Evolutionary conservation across 2,113 vertebrate species (phyloP).

Genomic region (Tyto alba): DNA sequence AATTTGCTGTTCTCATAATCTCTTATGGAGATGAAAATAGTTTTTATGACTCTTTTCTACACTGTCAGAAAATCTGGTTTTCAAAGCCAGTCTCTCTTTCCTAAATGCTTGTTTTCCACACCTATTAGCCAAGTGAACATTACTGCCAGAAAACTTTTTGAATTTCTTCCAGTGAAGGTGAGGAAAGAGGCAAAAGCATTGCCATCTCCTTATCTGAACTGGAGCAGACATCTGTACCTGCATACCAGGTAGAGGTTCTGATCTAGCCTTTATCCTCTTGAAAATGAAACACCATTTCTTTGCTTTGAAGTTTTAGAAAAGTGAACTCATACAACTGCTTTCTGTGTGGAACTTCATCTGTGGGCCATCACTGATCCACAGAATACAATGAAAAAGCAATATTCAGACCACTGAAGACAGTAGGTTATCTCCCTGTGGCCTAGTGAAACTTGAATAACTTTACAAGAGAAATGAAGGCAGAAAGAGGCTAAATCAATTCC

Average conservation of each 20-base stretch:
- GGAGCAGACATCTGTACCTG: neutral
- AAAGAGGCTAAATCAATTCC: neutral
- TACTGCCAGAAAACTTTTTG: neutral
- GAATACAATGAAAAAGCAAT: neutral
- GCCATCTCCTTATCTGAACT: rapidly evolving
- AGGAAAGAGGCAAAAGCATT: neutral
- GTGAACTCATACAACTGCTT: neutral
- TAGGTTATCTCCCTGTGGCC: neutral
- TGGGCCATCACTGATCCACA: neutral
- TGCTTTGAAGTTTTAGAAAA: neutral
- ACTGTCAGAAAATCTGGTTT: neutral
- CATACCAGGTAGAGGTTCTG: neutral
- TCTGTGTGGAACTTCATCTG: neutral
- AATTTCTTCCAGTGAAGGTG: neutral
- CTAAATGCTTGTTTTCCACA: neutral
- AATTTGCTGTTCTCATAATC: neutral
- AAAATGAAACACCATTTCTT: neutral
- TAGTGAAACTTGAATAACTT: neutral
- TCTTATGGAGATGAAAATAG: neutral
- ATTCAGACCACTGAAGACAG: neutral
- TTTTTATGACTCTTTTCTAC: neutral
- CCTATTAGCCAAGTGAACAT: neutral
- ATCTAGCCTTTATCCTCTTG: neutral
- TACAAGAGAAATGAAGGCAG: neutral
- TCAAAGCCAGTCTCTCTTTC: neutral